These are phyloP conservation scores for Thecocarcelia acutangulata DNA, from an alignment of 2,888 invertebrate species.

Conservation along the genomic window DNA sequence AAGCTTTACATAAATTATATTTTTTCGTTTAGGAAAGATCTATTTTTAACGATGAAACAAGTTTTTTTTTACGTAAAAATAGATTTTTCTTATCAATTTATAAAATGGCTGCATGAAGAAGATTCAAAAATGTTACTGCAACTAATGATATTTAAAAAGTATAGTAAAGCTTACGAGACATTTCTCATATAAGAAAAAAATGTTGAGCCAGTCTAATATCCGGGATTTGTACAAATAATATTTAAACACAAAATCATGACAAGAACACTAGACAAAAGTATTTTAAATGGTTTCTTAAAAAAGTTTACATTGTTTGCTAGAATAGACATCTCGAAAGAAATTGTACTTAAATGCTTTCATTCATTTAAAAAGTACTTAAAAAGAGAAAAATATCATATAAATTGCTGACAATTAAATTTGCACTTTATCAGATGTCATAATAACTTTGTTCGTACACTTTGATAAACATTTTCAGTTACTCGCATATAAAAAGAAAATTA, in stretches of 20 bases:
- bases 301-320: slow-evolving; percentile 20
- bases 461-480: slow-evolving; percentile 14
- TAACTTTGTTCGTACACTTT: not conserved
- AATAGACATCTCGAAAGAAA: slow-evolving; percentile 1
- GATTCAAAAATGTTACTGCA: too few species aligned
- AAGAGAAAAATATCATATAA: slow-evolving; percentile 31
- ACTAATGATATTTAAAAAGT: too few species aligned
- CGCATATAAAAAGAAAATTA: not conserved
- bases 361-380: slow-evolving; percentile 30
- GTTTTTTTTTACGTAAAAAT: not conserved
- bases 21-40: not conserved
- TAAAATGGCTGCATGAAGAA: too few species aligned
- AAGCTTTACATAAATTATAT: slow-evolving; percentile 40
- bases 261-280: not conserved
- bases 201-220: too few species aligned
- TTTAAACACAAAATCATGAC: not conserved
- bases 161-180: too few species aligned
- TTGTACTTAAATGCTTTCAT: slow-evolving; percentile 13
- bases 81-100: too few species aligned
- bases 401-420: slow-evolving; percentile 56
- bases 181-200: too few species aligned
- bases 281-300: not conserved
- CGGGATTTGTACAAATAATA: too few species aligned
- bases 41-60: not conserved
- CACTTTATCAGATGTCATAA: slow-evolving; percentile 22